Evolutionary conservation across 1,140 invertebrate species (phyloP), one percentile per base, ranked within the genome.

Genomic region (Solenopsis fugax): DNA sequence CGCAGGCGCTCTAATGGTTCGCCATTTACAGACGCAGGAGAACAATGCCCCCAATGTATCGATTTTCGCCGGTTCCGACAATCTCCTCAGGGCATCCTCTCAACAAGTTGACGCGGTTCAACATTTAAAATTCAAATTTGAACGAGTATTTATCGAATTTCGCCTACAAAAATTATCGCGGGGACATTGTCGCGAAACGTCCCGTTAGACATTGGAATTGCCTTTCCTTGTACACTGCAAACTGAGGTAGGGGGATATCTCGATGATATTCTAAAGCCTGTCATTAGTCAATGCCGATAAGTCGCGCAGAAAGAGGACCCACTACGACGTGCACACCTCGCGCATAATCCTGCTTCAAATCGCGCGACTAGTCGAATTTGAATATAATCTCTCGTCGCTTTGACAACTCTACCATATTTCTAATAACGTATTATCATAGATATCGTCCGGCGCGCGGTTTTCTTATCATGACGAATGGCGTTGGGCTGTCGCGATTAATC

Each of bases 1-100:
- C 91, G 91, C 91, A 92, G 71, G 89, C 91, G 91, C 88, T 65
- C 87, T 58, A 87, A 85, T 78, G 75, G 12, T 71, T 56, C 37
- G 69, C 50, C 56, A 54, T 62, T 85, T 86, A 80, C 86, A 84
- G 65, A 67, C 86, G 72, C 29, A 24, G 48, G 78, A 84, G 78
- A 81, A 84, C 86, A 58, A 81, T 90, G 87, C 87, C 56, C 69
- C 80, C 62, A 41, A 77, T 60, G 76, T 90, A 90, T 90, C 88
- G 89, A 90, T 90, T 86, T 90, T 58, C 65, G 54, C 48, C 50
- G 54, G 77, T 82, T 82, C 85, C 81, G 21, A 69, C 69, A 21
- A 52, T 77, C 41, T 58, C 16, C 60, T 37, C 52, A 16, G 52
- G 5, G 41, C 12, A 29, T 52, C 60, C 52, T 78, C 62, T 58